Conservation (phyloP, 2,113 vertebrate species). For the Rynchops niger region DNA sequence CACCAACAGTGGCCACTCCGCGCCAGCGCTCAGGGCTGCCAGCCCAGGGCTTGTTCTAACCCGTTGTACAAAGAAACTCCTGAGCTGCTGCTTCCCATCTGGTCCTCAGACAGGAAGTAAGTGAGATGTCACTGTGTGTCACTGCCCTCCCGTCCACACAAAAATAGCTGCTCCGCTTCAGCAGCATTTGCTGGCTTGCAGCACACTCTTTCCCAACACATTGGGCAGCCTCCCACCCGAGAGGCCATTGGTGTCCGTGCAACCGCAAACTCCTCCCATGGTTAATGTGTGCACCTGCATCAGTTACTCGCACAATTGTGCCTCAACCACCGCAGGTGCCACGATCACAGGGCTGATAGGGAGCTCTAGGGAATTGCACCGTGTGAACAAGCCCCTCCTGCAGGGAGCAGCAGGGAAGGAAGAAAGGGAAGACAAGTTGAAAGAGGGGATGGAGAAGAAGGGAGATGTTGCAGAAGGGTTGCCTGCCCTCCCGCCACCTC, state of each 20-base stretch:
- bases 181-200: background rate
- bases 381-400: background rate
- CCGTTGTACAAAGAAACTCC: background rate
- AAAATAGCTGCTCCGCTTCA: background rate
- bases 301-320: background rate
- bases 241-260: fast-evolving
- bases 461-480: background rate
- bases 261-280: background rate
- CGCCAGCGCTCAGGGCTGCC: fast-evolving
- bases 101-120: background rate
- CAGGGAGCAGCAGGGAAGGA: background rate
- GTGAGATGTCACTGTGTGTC: background rate
- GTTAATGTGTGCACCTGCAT: background rate
- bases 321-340: background rate
- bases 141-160: fast-evolving
- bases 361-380: background rate
- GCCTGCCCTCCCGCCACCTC: background rate
- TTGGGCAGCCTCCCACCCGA: fast-evolving
- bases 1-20: background rate
- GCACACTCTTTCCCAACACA: background rate
- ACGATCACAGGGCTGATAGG: fast-evolving
- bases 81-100: background rate
- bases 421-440: background rate
- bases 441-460: background rate
- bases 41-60: background rate